These are phyloP conservation scores for Amphiprion clarkii DNA, from an alignment of 2,797 vertebrate species.

Conservation along the genomic window DNA sequence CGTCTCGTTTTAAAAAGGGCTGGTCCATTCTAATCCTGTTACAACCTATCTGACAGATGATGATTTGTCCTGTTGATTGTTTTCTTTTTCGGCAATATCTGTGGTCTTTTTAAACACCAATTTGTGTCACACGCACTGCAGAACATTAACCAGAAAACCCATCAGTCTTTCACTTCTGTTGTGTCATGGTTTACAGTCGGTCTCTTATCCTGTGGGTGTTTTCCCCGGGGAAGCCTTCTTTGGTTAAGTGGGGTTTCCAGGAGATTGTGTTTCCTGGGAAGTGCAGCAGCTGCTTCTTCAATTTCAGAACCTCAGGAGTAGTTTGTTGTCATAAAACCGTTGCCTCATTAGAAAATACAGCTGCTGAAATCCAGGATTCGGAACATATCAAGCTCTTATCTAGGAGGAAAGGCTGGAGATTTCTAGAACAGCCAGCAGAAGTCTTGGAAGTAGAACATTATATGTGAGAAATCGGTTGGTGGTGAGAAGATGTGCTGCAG, in stretches of 20 bases:
- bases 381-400: not conserved
- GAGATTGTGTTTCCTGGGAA: slow-evolving; percentile 36
- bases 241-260: slow-evolving; percentile 47
- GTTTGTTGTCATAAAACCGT: slow-evolving; percentile 32
- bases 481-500: too few species aligned
- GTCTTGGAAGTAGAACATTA: too few species aligned
- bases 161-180: slow-evolving; percentile 5
- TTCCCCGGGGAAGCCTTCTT: slow-evolving; percentile 16
- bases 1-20: slow-evolving; percentile 19
- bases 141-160: slow-evolving; percentile 3
- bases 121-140: not conserved
- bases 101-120: not conserved
- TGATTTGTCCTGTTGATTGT: slow-evolving; percentile 17
- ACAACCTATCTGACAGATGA: slow-evolving; percentile 26
- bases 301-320: slow-evolving; percentile 17
- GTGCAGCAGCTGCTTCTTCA: slow-evolving; percentile 22
- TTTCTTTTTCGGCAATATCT: slow-evolving; percentile 3
- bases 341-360: not conserved
- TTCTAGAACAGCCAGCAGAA: too few species aligned
- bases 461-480: too few species aligned
- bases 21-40: slow-evolving; percentile 34
- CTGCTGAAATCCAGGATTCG: not conserved
- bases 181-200: slow-evolving; percentile 17
- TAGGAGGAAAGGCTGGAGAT: not conserved
- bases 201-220: slow-evolving; percentile 10